These are phyloP conservation scores for Spilarctia lutea DNA, from an alignment of 2,888 invertebrate genomes.

Conservation along the genomic window DNA sequence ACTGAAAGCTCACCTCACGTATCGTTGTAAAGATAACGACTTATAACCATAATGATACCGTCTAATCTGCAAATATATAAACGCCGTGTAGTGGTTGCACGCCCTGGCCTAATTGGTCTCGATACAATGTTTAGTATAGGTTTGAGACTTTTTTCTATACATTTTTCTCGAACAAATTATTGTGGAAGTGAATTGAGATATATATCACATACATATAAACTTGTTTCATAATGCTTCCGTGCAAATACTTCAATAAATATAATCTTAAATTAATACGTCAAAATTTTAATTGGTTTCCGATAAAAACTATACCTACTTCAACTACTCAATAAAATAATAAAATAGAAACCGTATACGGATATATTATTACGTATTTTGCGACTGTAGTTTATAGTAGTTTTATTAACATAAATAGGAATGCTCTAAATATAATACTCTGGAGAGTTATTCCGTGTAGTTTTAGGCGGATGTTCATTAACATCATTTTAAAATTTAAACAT, in stretches of 20 bases:
- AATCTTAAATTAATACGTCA: constrained; percentile 41
- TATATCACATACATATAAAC: constrained; percentile 31
- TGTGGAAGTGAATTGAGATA: constrained; percentile 32
- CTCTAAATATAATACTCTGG: background rate
- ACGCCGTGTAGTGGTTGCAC: constrained; percentile 38
- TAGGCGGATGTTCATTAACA: no score
- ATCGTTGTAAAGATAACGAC: constrained; percentile 74
- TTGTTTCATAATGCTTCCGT: constrained; percentile 33
- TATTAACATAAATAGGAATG: background rate
- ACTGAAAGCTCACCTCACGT: constrained; percentile 80
- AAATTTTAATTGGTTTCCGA: constrained; percentile 41
- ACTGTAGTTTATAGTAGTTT: background rate
- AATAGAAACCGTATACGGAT: constrained; percentile 19
- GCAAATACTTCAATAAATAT: constrained; percentile 40
- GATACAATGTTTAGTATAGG: constrained; percentile 38
- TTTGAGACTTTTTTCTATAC: constrained; percentile 20
- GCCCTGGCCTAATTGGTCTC: constrained; percentile 42
- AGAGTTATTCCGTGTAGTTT: background rate
- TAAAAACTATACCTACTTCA: constrained; percentile 39
- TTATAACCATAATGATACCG: constrained; percentile 76
- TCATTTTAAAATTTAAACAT: no score
- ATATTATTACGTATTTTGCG: background rate
- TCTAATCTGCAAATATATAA: constrained; percentile 58
- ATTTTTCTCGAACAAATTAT: constrained; percentile 8
- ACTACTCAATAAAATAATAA: constrained; percentile 36